Evolutionary conservation across 2,797 vertebrate genomes (phyloP), one percentile per base, ranked within the genome.

Genomic region (Amphiprion clarkii): DNA sequence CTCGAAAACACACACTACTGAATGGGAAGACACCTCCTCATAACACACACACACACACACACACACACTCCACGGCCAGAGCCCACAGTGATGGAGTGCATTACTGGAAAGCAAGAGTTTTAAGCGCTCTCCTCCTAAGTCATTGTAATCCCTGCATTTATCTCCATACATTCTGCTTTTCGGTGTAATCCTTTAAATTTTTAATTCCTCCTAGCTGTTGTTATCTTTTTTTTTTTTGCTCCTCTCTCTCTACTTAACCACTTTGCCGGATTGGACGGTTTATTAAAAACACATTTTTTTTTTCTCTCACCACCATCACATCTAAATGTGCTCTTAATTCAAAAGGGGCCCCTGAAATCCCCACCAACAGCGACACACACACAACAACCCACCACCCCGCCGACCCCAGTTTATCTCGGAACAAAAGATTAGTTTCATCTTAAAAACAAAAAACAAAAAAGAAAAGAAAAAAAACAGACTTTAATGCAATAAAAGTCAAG

Each of bases 81-180:
- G 83, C 33, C 74, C 82, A 56, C 60, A 72, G 71, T 94, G 94
- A 95, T 93, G 89, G 92, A 94, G 89, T 94, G 89, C 88, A 94
- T 95, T 95, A 95, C 94, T 94, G 92, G 87, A 95, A 93, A 94
- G 94, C 92, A 92, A 81, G 92, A 94, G 82, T 95, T 93, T 93
- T 91, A 94, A 94, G 91, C 89, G 85, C 93, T 92, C 89, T 89
- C 85, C 93, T 92, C 92, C 90, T 95, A 95, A 95, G 84, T 95
- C 93, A 95, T 93, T 93, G 93, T 95, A 96, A 96, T 95, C 95
- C 95, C 88, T 81, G 82, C 91, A 90, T 95, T 95, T 95, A 95
- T 95, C 94, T 92, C 88, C 88, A 93, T 94, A 94, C 93, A 92
- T 94, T 95, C 94, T 93, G 93, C 92, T 94, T 95, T 94, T 88